A percentile compares a stretch with the other conserved stretches of the same genome.
These are phyloP conservation scores for Shargacucullia verbasci DNA, from an alignment of 2,888 invertebrate species.

Conservation along the genomic window DNA sequence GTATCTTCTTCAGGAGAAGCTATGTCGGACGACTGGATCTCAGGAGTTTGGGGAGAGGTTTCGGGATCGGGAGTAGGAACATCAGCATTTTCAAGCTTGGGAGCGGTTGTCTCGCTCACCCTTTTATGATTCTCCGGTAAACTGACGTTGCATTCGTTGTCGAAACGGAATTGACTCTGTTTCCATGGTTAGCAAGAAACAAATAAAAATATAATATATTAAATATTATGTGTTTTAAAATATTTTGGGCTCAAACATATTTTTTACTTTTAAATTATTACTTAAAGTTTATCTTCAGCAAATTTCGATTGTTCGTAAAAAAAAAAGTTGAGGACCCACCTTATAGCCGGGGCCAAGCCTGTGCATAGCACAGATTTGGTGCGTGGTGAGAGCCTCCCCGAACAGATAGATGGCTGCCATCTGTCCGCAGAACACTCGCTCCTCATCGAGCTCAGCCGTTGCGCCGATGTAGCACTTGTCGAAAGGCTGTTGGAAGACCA, in stretches of 20 bases:
- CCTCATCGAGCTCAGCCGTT: conserved; percentile 98
- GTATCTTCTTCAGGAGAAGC: conserved; percentile 76
- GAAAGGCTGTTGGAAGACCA: conserved; percentile 93
- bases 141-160: conserved; percentile 99
- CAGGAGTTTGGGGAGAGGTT: conserved; percentile 63
- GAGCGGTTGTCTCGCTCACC: conserved; percentile 93
- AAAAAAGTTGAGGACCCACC: too few relatives aligned
- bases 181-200: conserved; percentile 81
- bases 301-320: too few relatives aligned
- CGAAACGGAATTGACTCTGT: conserved; percentile 99
- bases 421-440: conserved; percentile 99
- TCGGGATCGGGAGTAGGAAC: conserved; percentile 65
- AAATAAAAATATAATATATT: conserved; percentile 59
- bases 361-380: conserved; percentile 99
- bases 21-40: conserved; percentile 65
- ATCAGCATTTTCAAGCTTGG: conserved; percentile 80
- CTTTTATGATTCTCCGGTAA: conserved; percentile 99
- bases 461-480: conserved; percentile 99
- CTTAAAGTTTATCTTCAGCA: too few relatives aligned
- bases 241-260: background rate
- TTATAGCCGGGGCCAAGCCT: conserved; percentile 99
- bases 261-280: background rate
- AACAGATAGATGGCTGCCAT: conserved; percentile 99
- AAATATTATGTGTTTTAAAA: conserved; percentile 9
- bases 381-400: conserved; percentile 98